A percentile compares a stretch with the other conserved stretches of the same genome.
phyloP scores from a whole-genome alignment of 2,797 vertebrate genomes.

The Siniperca obscura region DNA sequence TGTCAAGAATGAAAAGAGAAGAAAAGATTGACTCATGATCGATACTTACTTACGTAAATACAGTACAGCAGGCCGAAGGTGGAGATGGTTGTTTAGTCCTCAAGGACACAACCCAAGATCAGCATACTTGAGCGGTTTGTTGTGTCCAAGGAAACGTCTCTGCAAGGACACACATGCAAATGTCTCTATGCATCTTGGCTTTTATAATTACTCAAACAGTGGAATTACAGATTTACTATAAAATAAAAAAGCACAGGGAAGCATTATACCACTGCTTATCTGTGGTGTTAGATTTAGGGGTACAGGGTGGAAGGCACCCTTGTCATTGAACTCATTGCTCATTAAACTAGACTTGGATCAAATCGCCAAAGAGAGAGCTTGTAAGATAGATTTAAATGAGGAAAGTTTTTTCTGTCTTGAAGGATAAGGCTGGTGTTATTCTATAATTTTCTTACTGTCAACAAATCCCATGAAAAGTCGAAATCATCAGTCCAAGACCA shows the following conservation, averaged over 20 bases:
- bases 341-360: not conserved
- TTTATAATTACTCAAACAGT: not conserved
- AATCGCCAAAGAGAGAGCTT: not conserved
- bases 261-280: not conserved
- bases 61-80: not conserved
- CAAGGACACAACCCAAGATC: not conserved
- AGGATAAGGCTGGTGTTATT: not conserved
- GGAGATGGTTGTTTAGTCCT: not conserved
- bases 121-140: not conserved
- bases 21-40: not conserved
- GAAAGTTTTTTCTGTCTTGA: not conserved
- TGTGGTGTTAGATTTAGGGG: not conserved
- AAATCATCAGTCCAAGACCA: no score
- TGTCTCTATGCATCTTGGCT: not conserved
- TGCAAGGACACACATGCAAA: not conserved
- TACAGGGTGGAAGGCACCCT: not conserved
- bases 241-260: not conserved
- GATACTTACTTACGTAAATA: not conserved
- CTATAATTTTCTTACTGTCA: not conserved
- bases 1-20: not conserved
- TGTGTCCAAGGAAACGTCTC: not conserved
- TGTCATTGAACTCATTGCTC: not conserved
- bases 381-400: not conserved
- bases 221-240: not conserved
- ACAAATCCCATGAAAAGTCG: not conserved